Conservation (phyloP, 2,888 invertebrate species). For the Brassicogethes aeneus region DNA sequence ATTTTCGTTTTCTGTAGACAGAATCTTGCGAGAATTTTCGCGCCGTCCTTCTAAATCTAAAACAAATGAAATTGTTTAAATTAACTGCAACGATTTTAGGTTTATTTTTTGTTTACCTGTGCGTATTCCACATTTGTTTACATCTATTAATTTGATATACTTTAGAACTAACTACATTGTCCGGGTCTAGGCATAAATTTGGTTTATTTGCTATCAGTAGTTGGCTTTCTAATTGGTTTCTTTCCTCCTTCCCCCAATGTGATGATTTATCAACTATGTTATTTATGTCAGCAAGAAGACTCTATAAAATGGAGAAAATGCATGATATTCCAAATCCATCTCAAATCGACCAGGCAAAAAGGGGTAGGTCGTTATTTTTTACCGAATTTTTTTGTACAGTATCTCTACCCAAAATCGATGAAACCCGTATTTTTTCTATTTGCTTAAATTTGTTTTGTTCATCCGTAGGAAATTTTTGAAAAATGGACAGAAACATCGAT, state of each 20-base stretch:
- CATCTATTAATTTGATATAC: constrained; percentile 69
- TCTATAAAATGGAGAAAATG: constrained; percentile 25
- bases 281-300: constrained; percentile 31
- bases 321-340: not conserved
- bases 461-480: too few relatives aligned
- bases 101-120: constrained; percentile 22
- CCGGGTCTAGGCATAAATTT: constrained; percentile 82
- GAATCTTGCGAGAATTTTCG: constrained; percentile 68
- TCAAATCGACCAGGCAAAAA: not conserved
- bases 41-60: constrained; percentile 52
- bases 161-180: constrained; percentile 68
- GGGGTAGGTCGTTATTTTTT: too few relatives aligned
- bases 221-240: constrained; percentile 72
- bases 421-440: too few relatives aligned
- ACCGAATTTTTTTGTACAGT: too few relatives aligned
- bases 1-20: constrained; percentile 79
- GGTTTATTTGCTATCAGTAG: constrained; percentile 78
- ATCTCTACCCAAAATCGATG: too few relatives aligned
- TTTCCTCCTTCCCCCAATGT: constrained; percentile 66
- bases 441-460: too few relatives aligned
- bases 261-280: constrained; percentile 35
- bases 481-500: too few relatives aligned
- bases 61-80: not conserved
- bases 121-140: constrained; percentile 64
- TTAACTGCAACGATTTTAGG: not conserved